Evolutionary conservation across 2,797 vertebrate species (phyloP), one percentile per base, ranked within the genome.

Genomic region (Myoxocephalus aenaeus): DNA sequence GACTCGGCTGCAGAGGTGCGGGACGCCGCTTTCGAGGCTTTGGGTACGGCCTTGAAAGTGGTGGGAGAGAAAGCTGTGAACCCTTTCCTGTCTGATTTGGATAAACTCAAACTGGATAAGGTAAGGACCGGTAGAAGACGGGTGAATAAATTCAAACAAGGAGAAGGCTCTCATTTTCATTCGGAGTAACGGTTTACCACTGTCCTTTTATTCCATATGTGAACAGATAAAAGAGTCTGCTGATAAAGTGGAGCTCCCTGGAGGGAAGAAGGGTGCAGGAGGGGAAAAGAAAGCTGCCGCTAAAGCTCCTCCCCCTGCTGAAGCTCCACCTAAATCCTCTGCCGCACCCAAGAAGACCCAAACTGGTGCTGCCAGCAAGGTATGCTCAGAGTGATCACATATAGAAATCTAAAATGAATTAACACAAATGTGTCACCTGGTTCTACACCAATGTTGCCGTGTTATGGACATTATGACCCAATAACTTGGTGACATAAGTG

Each of bases 61-160:
- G 96, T 98, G 75, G 98, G 98, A 54, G 98, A 99, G 90, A 99
- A 97, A 89, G 97, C 97, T 2, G 97, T 99, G 56, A 99, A 98
- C 87, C 96, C 97, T 9, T 99, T 98, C 86, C 92, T 99, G 68
- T 50, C 94, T 48, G 98, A 99, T 85, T 92, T 99, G 83, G 98
- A 99, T 86, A 99, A 99, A 90, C 95, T 99, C 65, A 99, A 99
- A 88, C 95, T 99, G 71, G 98, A 99, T 76, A 96, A 96, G 94
- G 98, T 99, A 85, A 90, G 92, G 7, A 29, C 25, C 11, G 8
- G 29, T 5, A 36, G 12, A 29, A 34, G 5, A 38, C 12, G 5
- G 42, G 51, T 8, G 4, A 61, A 40, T 44, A 1, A 11, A 44
- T 64, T 67, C 14, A 53, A 34, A 65, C 18, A 2, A 8, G 10